phyloP scores from a whole-genome alignment of 2,888 invertebrate genomes.

The Sminthurides aquaticus region DNA sequence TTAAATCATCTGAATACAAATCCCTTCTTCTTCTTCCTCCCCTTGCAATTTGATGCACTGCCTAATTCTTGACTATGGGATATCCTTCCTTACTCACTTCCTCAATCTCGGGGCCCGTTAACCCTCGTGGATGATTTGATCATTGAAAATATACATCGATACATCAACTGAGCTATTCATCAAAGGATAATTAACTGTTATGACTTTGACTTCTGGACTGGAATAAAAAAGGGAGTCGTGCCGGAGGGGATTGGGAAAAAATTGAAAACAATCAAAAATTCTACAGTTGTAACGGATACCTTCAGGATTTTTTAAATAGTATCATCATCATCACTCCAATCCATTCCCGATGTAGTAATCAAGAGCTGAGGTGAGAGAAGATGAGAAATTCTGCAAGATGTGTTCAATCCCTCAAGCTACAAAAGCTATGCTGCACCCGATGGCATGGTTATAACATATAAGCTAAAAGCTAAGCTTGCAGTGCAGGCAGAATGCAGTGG shows the following conservation, averaged over 20 bases:
- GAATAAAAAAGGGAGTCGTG: background rate
- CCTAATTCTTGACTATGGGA: background rate
- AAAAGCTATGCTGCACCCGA: too few relatives aligned
- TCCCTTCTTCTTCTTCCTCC: too few relatives aligned
- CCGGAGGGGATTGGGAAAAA: background rate
- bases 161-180: background rate
- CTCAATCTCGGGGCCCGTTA: background rate
- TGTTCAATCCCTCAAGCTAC: too few relatives aligned
- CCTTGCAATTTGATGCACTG: background rate
- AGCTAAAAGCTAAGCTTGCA: too few relatives aligned
- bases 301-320: too few relatives aligned
- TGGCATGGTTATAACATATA: too few relatives aligned
- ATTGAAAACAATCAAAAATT: background rate
- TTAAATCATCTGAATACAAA: background rate
- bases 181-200: background rate
- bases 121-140: background rate
- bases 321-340: too few relatives aligned
- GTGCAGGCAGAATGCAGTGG: too few relatives aligned
- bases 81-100: background rate
- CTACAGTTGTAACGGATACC: too few relatives aligned
- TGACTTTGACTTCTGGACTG: background rate
- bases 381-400: too few relatives aligned
- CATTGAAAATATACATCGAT: background rate
- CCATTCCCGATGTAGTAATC: too few relatives aligned
- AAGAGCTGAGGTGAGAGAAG: too few relatives aligned